Evolutionary conservation across 35 echinoderm and acorn worm species (phyloP), one percentile per base, ranked within the genome.

Genomic region (Lytechinus pictus): DNA sequence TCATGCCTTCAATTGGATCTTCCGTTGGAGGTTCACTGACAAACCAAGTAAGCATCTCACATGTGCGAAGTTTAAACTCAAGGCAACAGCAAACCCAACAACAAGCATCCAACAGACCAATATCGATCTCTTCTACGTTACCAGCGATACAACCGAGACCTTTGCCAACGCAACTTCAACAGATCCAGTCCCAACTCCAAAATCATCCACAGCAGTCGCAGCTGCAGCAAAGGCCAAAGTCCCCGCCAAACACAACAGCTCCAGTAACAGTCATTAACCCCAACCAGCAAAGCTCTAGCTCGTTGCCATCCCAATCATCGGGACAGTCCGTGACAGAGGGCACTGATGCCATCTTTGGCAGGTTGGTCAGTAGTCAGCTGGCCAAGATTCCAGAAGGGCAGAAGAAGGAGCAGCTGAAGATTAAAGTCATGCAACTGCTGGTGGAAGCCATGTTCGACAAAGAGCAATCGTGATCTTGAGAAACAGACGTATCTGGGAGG

Each of bases 351-450:
- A 55, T 93, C 9, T 93, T 93, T 44, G 55, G 53, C 54, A 93
- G 53, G 52, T 13, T 93, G 92, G 13, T 93, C 27, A 54, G 54
- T 16, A 93, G 92, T 54, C 92, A 93, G 92, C 24, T 93, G 92
- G 10, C 53, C 11, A 93, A 93, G 27, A 93, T 93, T 28, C 28
- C 9, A 54, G 92, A 93, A 93, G 92, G 92, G 21, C 92, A 16
- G 21, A 93, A 93, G 92, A 93, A 93, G 92, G 92, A 93, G 28
- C 92, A 93, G 54, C 28, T 93, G 92, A 93, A 93, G 55, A 93
- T 93, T 54, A 93, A 57, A 27, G 28, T 93, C 53, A 54, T 55
- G 92, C 92, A 93, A 54, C 92, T 57, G 92, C 28, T 93, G n/a
- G 92, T 93, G 21, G 14, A 57, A 54, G 92, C 92, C 92, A 93